phyloP scores from a whole-genome alignment of 2,113 vertebrate species.

The Sporophila hypoxantha region DNA sequence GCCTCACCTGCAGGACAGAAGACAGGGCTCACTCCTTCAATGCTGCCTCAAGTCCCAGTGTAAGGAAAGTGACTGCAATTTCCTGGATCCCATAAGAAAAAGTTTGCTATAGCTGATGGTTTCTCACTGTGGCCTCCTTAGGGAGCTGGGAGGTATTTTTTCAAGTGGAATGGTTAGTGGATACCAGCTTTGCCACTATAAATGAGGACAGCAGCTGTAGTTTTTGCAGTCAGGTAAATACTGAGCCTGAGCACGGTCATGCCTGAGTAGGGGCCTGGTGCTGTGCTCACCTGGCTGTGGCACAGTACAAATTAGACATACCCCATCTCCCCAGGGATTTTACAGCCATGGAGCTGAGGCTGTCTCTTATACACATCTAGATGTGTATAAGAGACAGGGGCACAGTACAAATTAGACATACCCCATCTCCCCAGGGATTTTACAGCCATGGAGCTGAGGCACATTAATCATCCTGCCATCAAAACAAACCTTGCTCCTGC shows the following conservation, averaged over 20 bases:
- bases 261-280: not conserved
- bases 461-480: not conserved
- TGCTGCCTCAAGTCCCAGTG: not conserved
- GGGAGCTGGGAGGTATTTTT: not conserved
- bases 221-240: not conserved
- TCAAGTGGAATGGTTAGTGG: not conserved
- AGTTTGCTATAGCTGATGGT: not conserved
- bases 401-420: not conserved
- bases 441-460: not conserved
- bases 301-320: not conserved
- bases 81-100: not conserved
- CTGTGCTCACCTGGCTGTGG: not conserved
- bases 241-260: not conserved
- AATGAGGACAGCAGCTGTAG: not conserved
- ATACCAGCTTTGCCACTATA: not conserved
- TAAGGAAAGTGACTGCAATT: not conserved
- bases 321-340: not conserved
- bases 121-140: not conserved
- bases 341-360: not conserved
- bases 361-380: too few relatives aligned
- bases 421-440: not conserved
- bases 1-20: not conserved
- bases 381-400: too few relatives aligned
- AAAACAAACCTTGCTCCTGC: not conserved
- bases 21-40: not conserved